Base-by-base conservation (phyloP, 1,140 invertebrate genomes). In the Acromyrmex echinatior region DNA sequence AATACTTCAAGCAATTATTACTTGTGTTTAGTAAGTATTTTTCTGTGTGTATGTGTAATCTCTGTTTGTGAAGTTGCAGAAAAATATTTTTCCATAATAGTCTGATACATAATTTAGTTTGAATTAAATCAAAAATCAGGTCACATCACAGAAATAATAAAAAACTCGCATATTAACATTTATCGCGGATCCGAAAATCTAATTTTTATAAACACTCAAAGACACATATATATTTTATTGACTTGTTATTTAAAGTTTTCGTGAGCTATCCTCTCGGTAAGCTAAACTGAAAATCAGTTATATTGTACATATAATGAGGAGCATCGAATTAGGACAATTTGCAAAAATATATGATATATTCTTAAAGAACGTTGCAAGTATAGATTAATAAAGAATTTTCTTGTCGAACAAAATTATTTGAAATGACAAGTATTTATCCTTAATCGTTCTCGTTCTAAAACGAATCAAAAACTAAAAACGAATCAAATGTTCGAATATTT, bases 91-190 rank as follows among this genome's bases (percentile, higher is more conserved):
- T 21, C 18, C 18, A 4, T 74, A 63, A 74, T 25, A 28, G n/a
- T n/a, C 4, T 51, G n/a, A 80, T 80, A 25, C 45, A 51, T 68
- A 84, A 74, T 39, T 84, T 63, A 35, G 21, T 51, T 62, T 14
- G 70, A 62, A 71, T 74, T 84, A 63, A 74, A 84, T 18, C 28
- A 63, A 84, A 84, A 60, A 76, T 84, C 21, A 76, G 70, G 58
- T 84, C 39, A 56, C 70, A n/a, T 39, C 35, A 39, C 6, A 39
- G 35, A 39, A 18, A 39, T 68, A 31, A 49, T 31, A 49, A 74
- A 76, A 63, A 25, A 14, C 28, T 82, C n/a, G 39, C 68, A 3
- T 25, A n/a, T 84, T 60, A 74, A 74, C 39, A 18, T 82, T 51
- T 45, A 14, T n/a, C 35, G 51, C 14, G 21, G n/a, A 0, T 12